Evolutionary conservation across 2,797 vertebrate species (phyloP).

Genomic region (Myoxocephalus aenaeus): DNA sequence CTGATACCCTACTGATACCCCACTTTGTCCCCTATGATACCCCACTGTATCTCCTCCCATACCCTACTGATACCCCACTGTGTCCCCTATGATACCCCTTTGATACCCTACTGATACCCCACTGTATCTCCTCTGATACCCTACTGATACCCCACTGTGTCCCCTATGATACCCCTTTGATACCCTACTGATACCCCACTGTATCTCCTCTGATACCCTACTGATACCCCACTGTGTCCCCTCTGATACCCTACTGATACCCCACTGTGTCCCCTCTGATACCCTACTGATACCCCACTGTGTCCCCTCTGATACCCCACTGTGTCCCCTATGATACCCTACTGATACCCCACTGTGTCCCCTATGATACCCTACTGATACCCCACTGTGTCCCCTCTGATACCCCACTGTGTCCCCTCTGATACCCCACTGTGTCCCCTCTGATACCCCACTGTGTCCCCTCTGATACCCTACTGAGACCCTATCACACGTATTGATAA

Average conservation of each 20-base stretch:
- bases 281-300: neutral
- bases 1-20: neutral
- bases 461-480: too few relatives aligned
- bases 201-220: neutral
- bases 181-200: neutral
- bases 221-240: neutral
- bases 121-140: too few relatives aligned
- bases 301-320: neutral
- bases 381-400: too few relatives aligned
- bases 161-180: too few relatives aligned
- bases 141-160: neutral
- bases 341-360: too few relatives aligned
- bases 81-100: too few relatives aligned
- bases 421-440: too few relatives aligned
- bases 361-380: too few relatives aligned
- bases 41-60: neutral
- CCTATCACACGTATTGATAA: too few relatives aligned
- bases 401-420: too few relatives aligned
- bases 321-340: too few relatives aligned
- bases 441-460: too few relatives aligned
- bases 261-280: neutral
- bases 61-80: neutral
- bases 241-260: neutral
- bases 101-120: neutral
- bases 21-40: neutral